Conservation (phyloP, 2,797 vertebrate species). For the Acrocephalus scirpaceus region DNA sequence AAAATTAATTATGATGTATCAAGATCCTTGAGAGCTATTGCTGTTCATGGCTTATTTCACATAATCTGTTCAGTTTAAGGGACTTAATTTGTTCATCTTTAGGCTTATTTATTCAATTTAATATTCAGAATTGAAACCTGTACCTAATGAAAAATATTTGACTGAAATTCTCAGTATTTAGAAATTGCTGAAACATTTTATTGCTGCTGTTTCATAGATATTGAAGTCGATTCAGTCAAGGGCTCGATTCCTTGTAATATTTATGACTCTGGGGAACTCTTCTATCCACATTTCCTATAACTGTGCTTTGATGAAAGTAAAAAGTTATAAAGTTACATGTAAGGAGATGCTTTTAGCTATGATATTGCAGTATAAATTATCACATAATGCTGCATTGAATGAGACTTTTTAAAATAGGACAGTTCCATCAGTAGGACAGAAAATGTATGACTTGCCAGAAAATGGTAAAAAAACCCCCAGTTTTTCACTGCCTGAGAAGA, state of each 20-base stretch:
- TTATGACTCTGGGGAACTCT: not conserved
- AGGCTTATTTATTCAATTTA: not conserved
- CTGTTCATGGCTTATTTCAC: not conserved
- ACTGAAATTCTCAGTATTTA: not conserved
- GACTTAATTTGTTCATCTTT: not conserved
- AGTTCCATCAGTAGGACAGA: not conserved
- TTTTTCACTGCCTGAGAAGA: not conserved
- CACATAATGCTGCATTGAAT: not conserved
- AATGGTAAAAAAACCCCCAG: not conserved
- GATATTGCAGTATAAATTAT: not conserved
- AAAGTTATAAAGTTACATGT: not conserved
- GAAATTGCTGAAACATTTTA: not conserved
- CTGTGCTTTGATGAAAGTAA: not conserved
- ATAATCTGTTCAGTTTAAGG: not conserved
- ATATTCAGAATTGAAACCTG: not conserved
- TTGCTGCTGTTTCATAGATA: not conserved
- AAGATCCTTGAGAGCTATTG: not conserved
- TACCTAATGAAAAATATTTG: not conserved
- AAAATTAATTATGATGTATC: not conserved
- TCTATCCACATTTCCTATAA: not conserved
- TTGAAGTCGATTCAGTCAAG: not conserved
- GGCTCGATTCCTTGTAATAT: not conserved
- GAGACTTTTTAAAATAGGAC: not conserved
- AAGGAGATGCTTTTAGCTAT: not conserved
- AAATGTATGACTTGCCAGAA: not conserved